Conservation (phyloP, 2,797 vertebrate species). For the Amblyopsis hoosieri region DNA sequence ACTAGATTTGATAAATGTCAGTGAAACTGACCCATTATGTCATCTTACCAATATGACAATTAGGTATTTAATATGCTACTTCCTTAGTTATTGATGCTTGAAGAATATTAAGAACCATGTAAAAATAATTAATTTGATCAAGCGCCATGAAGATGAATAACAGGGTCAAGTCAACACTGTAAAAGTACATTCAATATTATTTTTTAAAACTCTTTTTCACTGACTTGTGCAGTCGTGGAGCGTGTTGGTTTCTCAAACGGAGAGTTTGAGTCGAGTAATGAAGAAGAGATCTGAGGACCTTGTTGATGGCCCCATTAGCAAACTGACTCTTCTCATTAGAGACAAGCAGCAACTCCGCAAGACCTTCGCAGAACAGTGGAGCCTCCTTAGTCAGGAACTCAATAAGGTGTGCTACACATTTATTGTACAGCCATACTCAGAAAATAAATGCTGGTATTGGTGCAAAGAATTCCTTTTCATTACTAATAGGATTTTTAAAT, state of each 20-base stretch:
- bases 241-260: constrained; percentile 86
- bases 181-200: background rate
- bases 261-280: constrained; percentile 87
- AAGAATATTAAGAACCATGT: background rate
- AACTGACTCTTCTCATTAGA: constrained; percentile 88
- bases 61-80: background rate
- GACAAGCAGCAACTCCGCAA: constrained; percentile 95
- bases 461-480: no score
- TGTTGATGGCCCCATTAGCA: constrained; percentile 87
- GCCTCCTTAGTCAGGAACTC: constrained; percentile 87
- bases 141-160: background rate
- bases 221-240: constrained; percentile 84
- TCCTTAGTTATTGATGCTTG: background rate
- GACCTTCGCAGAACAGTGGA: constrained; percentile 88
- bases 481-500: background rate
- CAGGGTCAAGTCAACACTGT: background rate
- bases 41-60: no score
- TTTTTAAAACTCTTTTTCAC: background rate
- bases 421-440: constrained; percentile 19
- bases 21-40: no score
- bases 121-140: background rate
- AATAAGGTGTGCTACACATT: constrained; percentile 76
- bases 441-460: background rate
- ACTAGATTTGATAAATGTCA: no score
- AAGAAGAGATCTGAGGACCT: constrained; percentile 88